A percentile compares a stretch with the other conserved stretches of the same genome.
phyloP scores from a whole-genome alignment of 1,140 invertebrate genomes.

The Pararge aegeria region DNA sequence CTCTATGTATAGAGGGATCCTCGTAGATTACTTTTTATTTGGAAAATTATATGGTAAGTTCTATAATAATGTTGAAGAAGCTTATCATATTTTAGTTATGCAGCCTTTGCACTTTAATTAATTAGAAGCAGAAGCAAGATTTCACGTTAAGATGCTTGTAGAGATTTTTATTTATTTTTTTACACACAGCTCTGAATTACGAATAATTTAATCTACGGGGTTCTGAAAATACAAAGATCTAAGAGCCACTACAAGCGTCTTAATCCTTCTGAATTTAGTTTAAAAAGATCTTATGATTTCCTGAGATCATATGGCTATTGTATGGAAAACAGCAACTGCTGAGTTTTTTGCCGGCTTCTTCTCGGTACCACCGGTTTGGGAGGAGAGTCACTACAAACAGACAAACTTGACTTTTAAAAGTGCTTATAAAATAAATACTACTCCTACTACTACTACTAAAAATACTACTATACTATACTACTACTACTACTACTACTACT shows the following conservation, averaged over 20 bases:
- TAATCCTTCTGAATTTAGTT: too few species aligned
- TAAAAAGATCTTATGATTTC: too few species aligned
- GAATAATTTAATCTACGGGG: not conserved
- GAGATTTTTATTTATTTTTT: not conserved
- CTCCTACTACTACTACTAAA: too few species aligned
- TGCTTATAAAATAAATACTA: too few species aligned
- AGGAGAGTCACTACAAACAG: too few species aligned
- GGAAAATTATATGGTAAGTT: not conserved
- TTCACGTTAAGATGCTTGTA: not conserved
- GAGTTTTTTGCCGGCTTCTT: too few species aligned
- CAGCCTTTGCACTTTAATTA: conserved; percentile 1
- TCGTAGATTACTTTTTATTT: not conserved
- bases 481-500: too few species aligned
- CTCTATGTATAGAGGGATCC: not conserved
- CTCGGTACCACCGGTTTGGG: too few species aligned
- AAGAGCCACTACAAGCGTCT: not conserved
- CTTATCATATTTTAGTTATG: conserved; percentile 1
- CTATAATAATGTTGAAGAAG: not conserved
- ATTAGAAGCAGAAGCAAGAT: not conserved
- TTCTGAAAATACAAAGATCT: not conserved
- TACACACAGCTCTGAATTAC: not conserved
- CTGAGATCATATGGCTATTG: too few species aligned
- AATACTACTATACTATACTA: too few species aligned
- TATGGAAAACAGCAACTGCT: too few species aligned
- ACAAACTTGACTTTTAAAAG: too few species aligned